Conservation (phyloP, 2,797 vertebrate species). For the Anabacerthia variegaticeps region DNA sequence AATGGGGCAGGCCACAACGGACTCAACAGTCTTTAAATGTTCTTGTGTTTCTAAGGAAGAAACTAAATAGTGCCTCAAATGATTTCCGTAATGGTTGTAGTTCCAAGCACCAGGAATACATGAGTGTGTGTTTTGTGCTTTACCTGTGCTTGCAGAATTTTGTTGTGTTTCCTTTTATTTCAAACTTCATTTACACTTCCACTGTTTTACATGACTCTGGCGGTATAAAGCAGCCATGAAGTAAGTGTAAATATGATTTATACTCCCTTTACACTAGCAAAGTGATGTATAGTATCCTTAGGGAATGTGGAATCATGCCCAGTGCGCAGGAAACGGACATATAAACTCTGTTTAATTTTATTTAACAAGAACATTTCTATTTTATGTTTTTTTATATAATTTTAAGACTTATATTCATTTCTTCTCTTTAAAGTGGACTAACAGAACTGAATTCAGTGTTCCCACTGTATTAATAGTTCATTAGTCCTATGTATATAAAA, state of each 20-base stretch:
- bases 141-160: slow-evolving; percentile 46
- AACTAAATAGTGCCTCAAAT: slow-evolving; percentile 59
- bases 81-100: slow-evolving; percentile 68
- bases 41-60: slow-evolving; percentile 54
- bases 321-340: slow-evolving; percentile 15
- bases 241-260: slow-evolving; percentile 68
- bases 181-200: slow-evolving; percentile 43
- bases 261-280: slow-evolving; percentile 52
- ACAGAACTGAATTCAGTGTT: slow-evolving; percentile 55
- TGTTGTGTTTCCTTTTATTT: slow-evolving; percentile 47
- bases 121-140: slow-evolving; percentile 64
- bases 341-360: slow-evolving; percentile 62
- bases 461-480: slow-evolving; percentile 43
- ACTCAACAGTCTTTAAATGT: slow-evolving; percentile 51
- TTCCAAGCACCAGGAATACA: slow-evolving; percentile 52
- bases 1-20: slow-evolving; percentile 56
- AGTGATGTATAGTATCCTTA: slow-evolving; percentile 45
- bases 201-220: slow-evolving; percentile 24
- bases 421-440: slow-evolving; percentile 60
- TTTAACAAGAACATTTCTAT: slow-evolving; percentile 68
- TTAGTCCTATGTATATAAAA: neutral
- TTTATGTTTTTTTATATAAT: slow-evolving; percentile 57
- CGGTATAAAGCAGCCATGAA: slow-evolving; percentile 43
- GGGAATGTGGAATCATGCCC: slow-evolving; percentile 36
- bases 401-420: slow-evolving; percentile 69